Evolutionary conservation across 2,888 invertebrate genomes (phyloP), one percentile per base, ranked within the genome.

Genomic region (Tetranychus piercei): DNA sequence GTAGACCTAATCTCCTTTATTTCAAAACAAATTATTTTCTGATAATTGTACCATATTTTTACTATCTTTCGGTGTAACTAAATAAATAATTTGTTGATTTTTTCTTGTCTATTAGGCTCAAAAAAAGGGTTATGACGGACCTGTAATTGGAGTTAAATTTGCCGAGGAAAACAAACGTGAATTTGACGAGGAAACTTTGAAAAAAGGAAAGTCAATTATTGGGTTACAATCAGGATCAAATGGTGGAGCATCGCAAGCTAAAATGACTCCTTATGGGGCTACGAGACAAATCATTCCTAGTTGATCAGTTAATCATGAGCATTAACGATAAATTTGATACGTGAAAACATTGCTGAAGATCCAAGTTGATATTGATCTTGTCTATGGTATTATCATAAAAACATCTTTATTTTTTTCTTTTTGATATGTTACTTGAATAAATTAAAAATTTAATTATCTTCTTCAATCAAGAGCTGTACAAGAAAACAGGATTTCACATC

Each of bases 251-350:
- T 83, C 83, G n/a, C 85, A 85, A 78, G 80, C 83, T 64, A 84
- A 84, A 76, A 85, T 85, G 84, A 84, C 83, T 15, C 84, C 85
- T 6, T 86, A 85, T 79, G 86, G 86, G n/a, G 82, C 84, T 75
- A 80, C 82, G 8, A 79, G 85, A 72, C 85, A 85, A 80, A 85
- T 85, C 77, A 78, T 81, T 55, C 83, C 83, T 43, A 82, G 55
- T 55, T 55, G 15, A 55, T 55, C 55, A 7, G 1, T 6, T 9
- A 15, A 82, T 77, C 82, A 82, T 78, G 78, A 77, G 74, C 79
- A 76, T 78, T 74, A 44, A 34, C 9, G 3, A 55, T 55, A 9
- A 55, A 55, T 15, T 55, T 55, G 55, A 55, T 15, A 55, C 34
- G 34, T 34, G 34, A 34, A 34, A 34, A 34, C 3, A 34, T 34